Evolutionary conservation across 2,888 invertebrate genomes (phyloP).

Genomic region (Cistogaster globosa): DNA sequence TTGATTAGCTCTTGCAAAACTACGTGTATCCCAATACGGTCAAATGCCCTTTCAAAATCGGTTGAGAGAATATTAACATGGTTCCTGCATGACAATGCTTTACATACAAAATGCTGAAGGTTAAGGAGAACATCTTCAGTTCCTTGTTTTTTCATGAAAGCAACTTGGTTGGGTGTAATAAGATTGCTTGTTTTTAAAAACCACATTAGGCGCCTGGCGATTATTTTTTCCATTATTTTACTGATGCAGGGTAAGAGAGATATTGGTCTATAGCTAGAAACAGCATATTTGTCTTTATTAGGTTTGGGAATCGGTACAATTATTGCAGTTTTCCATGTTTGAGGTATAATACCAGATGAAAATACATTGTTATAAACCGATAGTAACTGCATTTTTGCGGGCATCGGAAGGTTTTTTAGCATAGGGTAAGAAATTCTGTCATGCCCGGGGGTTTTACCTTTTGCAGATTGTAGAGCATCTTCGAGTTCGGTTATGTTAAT

Average conservation of each 20-base stretch:
- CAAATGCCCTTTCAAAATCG: no score
- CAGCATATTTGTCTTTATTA: neutral
- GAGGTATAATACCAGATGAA: neutral
- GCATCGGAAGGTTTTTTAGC: neutral
- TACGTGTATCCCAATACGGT: constrained; percentile 4
- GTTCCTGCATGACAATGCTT: constrained; percentile 1
- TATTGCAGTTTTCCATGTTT: constrained; percentile 10
- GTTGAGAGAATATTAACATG: constrained; percentile 10
- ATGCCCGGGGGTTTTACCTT: constrained; percentile 16
- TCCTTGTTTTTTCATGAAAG: constrained; percentile 57
- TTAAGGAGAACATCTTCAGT: constrained; percentile 17
- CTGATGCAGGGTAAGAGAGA: neutral
- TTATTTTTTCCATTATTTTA: constrained; percentile 3
- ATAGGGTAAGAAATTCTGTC: constrained; percentile 7
- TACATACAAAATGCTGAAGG: constrained; percentile 36
- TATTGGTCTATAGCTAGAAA: constrained; percentile 10
- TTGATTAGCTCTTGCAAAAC: neutral
- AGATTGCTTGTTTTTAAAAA: neutral
- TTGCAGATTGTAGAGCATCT: neutral
- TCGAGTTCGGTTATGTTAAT: constrained; percentile 5
- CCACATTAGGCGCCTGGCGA: neutral
- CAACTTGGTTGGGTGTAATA: constrained; percentile 4
- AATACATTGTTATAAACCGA: neutral
- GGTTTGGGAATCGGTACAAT: constrained; percentile 14
- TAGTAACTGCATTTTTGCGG: neutral